Evolutionary conservation across 2,888 invertebrate species (phyloP).

Genomic region (Polylopha cassiicola): DNA sequence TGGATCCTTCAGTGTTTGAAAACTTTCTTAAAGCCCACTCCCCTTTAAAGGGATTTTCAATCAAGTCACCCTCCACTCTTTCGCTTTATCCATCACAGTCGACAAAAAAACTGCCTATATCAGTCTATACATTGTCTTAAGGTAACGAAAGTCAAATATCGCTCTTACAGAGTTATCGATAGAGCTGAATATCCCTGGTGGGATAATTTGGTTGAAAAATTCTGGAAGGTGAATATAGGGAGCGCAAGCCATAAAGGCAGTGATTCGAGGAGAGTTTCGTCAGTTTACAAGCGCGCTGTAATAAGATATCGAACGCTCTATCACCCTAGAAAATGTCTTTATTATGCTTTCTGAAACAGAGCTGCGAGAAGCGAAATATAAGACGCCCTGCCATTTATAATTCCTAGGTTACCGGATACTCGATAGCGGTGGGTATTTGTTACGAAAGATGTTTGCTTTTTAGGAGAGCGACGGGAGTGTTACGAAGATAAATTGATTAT

Average conservation of each 20-base stretch:
- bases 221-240: constrained; percentile 57
- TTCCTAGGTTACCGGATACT: constrained; percentile 14
- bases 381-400: constrained; percentile 27
- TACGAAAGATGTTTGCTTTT: background rate
- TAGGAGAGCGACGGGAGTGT: no score
- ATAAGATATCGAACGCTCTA: constrained; percentile 65
- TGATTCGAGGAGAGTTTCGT: constrained; percentile 60
- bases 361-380: constrained; percentile 24
- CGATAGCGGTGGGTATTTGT: constrained; percentile 11
- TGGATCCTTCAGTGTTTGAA: constrained; percentile 26
- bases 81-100: constrained; percentile 55
- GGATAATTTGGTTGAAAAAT: constrained; percentile 32
- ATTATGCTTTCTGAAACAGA: constrained; percentile 36
- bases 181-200: constrained; percentile 32
- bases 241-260: constrained; percentile 58
- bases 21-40: constrained; percentile 38
- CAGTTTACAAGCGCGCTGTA: constrained; percentile 63
- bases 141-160: constrained; percentile 23
- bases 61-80: constrained; percentile 48
- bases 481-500: no score
- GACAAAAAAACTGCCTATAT: constrained; percentile 60
- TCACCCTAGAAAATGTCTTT: constrained; percentile 58
- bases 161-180: constrained; percentile 25
- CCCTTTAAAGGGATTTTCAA: constrained; percentile 53
- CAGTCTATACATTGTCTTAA: constrained; percentile 35